phyloP scores from a whole-genome alignment of 1,140 invertebrate species.

The Drosophila truncata region DNA sequence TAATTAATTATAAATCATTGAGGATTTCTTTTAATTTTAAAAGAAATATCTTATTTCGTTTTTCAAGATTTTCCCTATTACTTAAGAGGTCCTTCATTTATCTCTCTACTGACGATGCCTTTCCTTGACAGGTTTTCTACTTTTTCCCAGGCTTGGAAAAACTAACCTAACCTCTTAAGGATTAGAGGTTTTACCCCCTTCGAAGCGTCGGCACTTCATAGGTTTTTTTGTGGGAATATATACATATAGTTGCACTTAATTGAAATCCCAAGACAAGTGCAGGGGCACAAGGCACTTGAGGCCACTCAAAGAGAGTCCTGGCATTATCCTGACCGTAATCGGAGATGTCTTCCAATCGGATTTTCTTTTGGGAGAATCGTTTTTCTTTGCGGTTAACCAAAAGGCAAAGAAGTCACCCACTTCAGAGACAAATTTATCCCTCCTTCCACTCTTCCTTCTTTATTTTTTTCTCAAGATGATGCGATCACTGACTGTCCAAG shows the following conservation, averaged over 20 bases:
- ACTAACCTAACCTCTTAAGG: neutral
- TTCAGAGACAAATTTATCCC: slow-evolving; percentile 8
- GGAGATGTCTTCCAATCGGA: slow-evolving; percentile 22
- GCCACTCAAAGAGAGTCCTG: slow-evolving; percentile 19
- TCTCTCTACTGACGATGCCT: neutral
- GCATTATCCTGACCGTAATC: slow-evolving; percentile 38
- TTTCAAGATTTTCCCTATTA: neutral
- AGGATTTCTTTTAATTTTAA: neutral
- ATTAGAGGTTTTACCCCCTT: slow-evolving; percentile 22
- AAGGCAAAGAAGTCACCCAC: slow-evolving; percentile 32
- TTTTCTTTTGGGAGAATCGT: neutral
- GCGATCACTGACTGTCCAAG: slow-evolving; percentile 59
- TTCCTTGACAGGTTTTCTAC: neutral
- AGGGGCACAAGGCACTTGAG: slow-evolving; percentile 10
- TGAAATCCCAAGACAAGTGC: slow-evolving; percentile 40
- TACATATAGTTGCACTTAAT: slow-evolving; percentile 14
- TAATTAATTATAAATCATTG: neutral
- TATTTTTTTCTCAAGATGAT: slow-evolving; percentile 12
- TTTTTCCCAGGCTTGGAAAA: slow-evolving; percentile 4
- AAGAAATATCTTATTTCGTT: neutral
- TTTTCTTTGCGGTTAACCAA: slow-evolving; percentile 41
- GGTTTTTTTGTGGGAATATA: slow-evolving; percentile 13
- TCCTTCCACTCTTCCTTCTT: neutral
- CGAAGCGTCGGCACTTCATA: slow-evolving; percentile 21
- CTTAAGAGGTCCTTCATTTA: neutral